Conservation (phyloP, 2,888 invertebrate species). For the Cryptocheilus praepositus region DNA sequence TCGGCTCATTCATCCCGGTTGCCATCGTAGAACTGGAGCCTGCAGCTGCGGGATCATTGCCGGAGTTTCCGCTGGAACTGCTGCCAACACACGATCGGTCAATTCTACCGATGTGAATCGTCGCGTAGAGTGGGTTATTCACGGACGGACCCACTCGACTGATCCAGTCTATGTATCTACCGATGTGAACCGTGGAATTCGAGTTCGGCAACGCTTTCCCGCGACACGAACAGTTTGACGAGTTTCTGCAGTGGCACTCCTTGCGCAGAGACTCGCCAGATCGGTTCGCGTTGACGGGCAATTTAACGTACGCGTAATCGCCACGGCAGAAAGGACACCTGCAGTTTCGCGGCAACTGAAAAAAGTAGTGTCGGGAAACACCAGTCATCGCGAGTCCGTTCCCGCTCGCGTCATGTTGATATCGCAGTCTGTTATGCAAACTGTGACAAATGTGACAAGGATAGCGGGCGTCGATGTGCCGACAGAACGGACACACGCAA, state of each 20-base stretch:
- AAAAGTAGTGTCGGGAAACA: constrained; percentile 67
- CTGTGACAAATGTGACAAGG: constrained; percentile 66
- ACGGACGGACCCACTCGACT: constrained; percentile 60
- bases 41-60: constrained; percentile 56
- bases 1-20: constrained; percentile 49
- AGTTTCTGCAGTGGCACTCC: constrained; percentile 65
- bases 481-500: constrained; percentile 66
- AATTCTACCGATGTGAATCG: constrained; percentile 65
- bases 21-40: constrained; percentile 65
- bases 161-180: constrained; percentile 59
- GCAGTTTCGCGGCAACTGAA: constrained; percentile 66
- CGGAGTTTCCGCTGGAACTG: constrained; percentile 23
- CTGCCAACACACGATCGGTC: constrained; percentile 56
- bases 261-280: constrained; percentile 56
- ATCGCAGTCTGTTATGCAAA: constrained; percentile 64
- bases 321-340: constrained; percentile 67
- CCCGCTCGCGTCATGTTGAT: constrained; percentile 48
- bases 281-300: constrained; percentile 58
- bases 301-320: constrained; percentile 62
- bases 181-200: constrained; percentile 66
- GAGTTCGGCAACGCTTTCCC: constrained; percentile 59
- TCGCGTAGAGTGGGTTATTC: constrained; percentile 68
- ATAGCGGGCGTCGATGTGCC: constrained; percentile 57
- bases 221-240: constrained; percentile 60
- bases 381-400: constrained; percentile 26